Evolutionary conservation across 2,888 invertebrate genomes (phyloP).

Genomic region (Machimus atricapillus): DNA sequence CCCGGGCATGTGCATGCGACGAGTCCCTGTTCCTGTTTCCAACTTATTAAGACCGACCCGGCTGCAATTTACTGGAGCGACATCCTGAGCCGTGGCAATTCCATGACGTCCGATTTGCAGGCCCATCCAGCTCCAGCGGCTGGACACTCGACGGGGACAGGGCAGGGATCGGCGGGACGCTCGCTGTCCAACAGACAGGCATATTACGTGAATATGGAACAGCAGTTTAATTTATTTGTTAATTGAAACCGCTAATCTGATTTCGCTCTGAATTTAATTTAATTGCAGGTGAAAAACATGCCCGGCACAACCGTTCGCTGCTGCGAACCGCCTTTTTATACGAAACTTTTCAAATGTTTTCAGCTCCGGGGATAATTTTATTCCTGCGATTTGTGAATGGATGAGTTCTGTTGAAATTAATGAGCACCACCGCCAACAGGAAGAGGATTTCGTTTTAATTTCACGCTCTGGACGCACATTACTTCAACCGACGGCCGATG

Average conservation of each 20-base stretch:
- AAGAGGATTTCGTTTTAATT: not conserved
- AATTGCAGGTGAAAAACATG: conserved; percentile 38
- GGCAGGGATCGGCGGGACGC: not conserved
- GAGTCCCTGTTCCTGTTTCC: not conserved
- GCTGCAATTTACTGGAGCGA: not conserved
- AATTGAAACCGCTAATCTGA: conserved; percentile 47
- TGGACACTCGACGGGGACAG: not conserved
- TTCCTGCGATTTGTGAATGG: not conserved
- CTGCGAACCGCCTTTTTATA: not conserved
- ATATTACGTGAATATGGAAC: conserved; percentile 40
- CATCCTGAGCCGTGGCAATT: not conserved
- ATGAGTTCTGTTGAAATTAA: not conserved
- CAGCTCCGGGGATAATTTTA: not conserved
- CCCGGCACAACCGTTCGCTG: not conserved
- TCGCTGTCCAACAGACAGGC: not conserved
- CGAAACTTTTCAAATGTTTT: not conserved
- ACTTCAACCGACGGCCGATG: not conserved
- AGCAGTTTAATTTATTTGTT: conserved; percentile 47
- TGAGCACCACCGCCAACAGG: not conserved
- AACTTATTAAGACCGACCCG: not conserved
- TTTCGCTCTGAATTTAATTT: conserved; percentile 45
- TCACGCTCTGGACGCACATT: not conserved
- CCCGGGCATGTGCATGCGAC: not conserved
- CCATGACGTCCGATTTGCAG: not conserved
- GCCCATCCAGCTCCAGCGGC: not conserved